Evolutionary conservation across 2,888 invertebrate species (phyloP).

Genomic region (Masnerella sp.): DNA sequence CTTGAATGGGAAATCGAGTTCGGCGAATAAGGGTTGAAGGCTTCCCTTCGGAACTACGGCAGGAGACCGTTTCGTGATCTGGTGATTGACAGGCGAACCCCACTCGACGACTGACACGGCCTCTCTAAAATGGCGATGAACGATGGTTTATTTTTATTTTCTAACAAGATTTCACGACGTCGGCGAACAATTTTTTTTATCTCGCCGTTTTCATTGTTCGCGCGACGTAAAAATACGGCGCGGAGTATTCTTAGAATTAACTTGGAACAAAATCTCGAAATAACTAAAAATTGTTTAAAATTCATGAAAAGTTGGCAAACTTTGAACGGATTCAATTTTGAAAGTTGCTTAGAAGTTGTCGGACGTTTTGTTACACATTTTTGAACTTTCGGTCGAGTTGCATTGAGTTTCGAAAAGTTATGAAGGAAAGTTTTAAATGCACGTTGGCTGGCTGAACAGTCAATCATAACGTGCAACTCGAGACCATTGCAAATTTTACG

Average conservation of each 20-base stretch:
- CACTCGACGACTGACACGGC: slow-evolving; percentile 64
- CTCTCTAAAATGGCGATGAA: slow-evolving; percentile 75
- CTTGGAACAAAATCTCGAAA: no score
- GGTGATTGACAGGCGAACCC: slow-evolving; percentile 75
- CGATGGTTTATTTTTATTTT: slow-evolving; percentile 76
- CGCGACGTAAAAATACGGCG: not conserved
- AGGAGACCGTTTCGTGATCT: slow-evolving; percentile 70
- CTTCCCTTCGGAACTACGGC: slow-evolving; percentile 57
- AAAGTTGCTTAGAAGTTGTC: not conserved
- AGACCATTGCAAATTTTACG: not conserved
- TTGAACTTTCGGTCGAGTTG: slow-evolving; percentile 15
- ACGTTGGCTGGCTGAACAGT: slow-evolving; percentile 11
- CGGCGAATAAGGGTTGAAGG: slow-evolving; percentile 65
- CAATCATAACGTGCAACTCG: not conserved
- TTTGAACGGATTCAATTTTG: slow-evolving; percentile 24
- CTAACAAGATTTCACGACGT: slow-evolving; percentile 46
- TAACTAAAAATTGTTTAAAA: not conserved
- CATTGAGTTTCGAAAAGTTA: slow-evolving; percentile 13
- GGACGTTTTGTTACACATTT: slow-evolving; percentile 14
- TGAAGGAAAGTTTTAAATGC: slow-evolving; percentile 22
- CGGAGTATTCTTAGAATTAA: slow-evolving; percentile 2
- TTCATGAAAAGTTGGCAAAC: slow-evolving; percentile 5
- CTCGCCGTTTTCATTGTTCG: not conserved
- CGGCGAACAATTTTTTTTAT: slow-evolving; percentile 11
- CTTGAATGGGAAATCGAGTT: slow-evolving; percentile 67